Base-by-base conservation (phyloP, 2,888 invertebrate genomes). In the Ceramica pisi region DNA sequence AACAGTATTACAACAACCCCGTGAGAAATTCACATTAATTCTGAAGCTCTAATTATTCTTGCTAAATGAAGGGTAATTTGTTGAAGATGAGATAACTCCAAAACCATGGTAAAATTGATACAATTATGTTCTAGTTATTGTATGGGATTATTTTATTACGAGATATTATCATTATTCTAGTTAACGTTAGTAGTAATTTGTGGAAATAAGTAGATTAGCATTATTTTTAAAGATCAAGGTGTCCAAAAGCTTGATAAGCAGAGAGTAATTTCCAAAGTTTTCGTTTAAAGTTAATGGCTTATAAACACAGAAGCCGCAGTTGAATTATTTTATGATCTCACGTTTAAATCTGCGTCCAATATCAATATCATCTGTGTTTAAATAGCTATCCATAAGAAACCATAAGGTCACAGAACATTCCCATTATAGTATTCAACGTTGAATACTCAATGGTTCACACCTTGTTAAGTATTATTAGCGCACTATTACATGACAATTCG, bases 21-120 rank as follows among this genome's bases (percentile, higher is more conserved):
- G 78, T 82, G 84, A 71, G 81, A 82, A 81, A 57, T 55, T 82
- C 67, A 76, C 72, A 80, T 66, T 63, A 77, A 80, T 63, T 67
- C 73, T 44, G 41, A 71, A 80, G 66, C 56, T 71, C 67, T 82
- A 71, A 81, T 82, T 81, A 80, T 64, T 50, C 23, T 75, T 71
- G 71, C 64, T 67, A 83, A 64, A 71, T 56, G 51, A 74, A 57
- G 71, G 73, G 70, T 48, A 71, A 75, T 75, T 79, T 75, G 48
- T 56, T 12, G 8, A 5, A 75, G 73, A 63, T 71, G 72, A 71
- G 72, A 72, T 79, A 51, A 78, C 19, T 16, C n/a, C 59, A 59
- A 59, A 63, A 56, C 31, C 21, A 72, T 64, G 59, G 35, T 31
- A 46, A 44, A 57, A 72, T 59, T 63, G 19, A 63, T 23, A 44